These are phyloP conservation scores for Tinea semifulvella DNA, from an alignment of 2,888 invertebrate genomes.

Conservation along the genomic window DNA sequence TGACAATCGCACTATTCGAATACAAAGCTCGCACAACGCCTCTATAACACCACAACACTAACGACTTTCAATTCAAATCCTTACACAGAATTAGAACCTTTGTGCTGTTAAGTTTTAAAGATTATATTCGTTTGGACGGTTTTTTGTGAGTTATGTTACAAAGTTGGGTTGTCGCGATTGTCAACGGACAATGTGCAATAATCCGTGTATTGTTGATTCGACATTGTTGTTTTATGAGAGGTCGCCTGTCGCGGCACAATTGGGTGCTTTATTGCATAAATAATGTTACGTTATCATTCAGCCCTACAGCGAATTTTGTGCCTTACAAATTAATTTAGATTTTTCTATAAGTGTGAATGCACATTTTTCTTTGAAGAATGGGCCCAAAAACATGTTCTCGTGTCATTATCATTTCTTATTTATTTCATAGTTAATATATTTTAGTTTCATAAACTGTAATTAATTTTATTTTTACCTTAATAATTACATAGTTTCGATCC, in stretches of 20 bases:
- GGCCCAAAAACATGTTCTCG: too few relatives aligned
- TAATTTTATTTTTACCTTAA: too few relatives aligned
- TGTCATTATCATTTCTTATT: too few relatives aligned
- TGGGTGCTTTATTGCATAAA: constrained; percentile 65
- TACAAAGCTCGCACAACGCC: constrained; percentile 64
- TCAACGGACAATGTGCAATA: constrained; percentile 63
- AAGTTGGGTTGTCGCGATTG: constrained; percentile 34
- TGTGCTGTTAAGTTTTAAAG: constrained; percentile 27
- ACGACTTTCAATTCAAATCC: constrained; percentile 28
- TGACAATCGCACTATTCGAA: constrained; percentile 64
- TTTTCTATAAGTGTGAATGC: too few relatives aligned
- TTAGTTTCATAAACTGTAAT: too few relatives aligned
- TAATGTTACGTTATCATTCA: constrained; percentile 51
- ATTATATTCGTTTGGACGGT: not conserved
- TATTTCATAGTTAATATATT: too few relatives aligned
- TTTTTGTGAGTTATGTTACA: not conserved
- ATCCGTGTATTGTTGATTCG: constrained; percentile 63
- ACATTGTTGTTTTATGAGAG: constrained; percentile 68
- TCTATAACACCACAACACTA: constrained; percentile 27
- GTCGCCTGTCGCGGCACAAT: constrained; percentile 53
- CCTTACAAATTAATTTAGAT: too few relatives aligned
- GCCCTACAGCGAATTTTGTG: not conserved
- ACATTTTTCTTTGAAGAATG: too few relatives aligned
- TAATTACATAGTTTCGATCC: too few relatives aligned
- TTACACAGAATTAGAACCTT: constrained; percentile 22